Evolutionary conservation across 2,888 invertebrate genomes (phyloP).

Genomic region (Ernsta delagoae): DNA sequence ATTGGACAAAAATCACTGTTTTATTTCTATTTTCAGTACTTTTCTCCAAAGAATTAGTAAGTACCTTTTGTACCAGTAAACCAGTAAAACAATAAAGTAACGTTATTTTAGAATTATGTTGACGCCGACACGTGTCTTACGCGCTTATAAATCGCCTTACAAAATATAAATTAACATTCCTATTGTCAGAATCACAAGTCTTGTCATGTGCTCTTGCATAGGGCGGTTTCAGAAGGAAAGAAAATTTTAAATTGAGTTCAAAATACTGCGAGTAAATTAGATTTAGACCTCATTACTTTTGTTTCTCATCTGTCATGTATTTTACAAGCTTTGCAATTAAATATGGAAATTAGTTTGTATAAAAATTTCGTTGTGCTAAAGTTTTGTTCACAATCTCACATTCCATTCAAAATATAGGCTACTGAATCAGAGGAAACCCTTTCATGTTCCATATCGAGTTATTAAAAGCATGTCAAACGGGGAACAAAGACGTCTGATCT

Average conservation of each 20-base stretch:
- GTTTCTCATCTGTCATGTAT: background rate
- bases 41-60: too few species aligned
- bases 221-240: constrained; percentile 17
- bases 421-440: background rate
- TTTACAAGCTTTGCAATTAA: too few species aligned
- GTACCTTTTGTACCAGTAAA: too few species aligned
- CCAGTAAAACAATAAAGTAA: background rate
- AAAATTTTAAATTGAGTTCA: background rate
- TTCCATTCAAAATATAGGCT: background rate
- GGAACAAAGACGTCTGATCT: constrained; percentile 28
- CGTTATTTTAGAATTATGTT: constrained; percentile 1
- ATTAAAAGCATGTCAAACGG: constrained; percentile 20
- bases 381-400: background rate
- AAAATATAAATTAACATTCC: constrained; percentile 12
- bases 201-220: background rate
- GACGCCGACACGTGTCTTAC: constrained; percentile 15
- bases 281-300: background rate
- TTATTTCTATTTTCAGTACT: too few species aligned
- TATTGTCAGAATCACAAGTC: background rate
- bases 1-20: too few species aligned
- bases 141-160: constrained; percentile 25
- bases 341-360: too few species aligned
- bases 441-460: background rate
- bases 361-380: background rate
- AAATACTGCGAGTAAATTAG: background rate